phyloP scores from a whole-genome alignment of 2,113 vertebrate genomes.

The Hypomesus transpacificus region DNA sequence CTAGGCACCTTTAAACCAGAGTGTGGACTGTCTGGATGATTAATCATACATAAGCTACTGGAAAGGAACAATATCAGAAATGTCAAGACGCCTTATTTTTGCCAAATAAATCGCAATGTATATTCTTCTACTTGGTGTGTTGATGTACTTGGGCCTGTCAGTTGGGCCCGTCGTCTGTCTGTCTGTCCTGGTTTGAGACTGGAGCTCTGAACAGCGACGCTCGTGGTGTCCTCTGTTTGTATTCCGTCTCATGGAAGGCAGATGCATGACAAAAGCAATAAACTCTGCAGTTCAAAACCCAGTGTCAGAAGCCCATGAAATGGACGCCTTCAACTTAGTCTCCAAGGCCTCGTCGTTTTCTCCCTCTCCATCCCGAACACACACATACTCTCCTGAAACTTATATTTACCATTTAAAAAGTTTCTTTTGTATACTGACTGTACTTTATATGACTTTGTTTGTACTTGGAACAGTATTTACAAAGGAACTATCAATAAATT shows the following conservation, averaged over 20 bases:
- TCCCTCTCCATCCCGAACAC: background rate
- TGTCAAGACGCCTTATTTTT: slow-evolving; percentile 34
- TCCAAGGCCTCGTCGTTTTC: background rate
- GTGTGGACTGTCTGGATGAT: slow-evolving; percentile 28
- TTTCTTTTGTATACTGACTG: background rate
- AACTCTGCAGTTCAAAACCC: slow-evolving; percentile 53
- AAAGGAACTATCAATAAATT: slow-evolving; percentile 24
- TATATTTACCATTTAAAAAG: background rate
- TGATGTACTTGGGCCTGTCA: slow-evolving; percentile 29
- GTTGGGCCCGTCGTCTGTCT: slow-evolving; percentile 7
- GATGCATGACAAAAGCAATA: slow-evolving; percentile 52
- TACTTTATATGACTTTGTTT: background rate
- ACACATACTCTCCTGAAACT: background rate
- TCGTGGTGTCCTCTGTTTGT: slow-evolving; percentile 28
- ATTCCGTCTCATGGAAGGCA: slow-evolving; percentile 43
- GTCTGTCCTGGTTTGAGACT: slow-evolving; percentile 8
- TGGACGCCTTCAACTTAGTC: background rate
- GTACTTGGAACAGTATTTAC: background rate
- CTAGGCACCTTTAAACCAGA: slow-evolving; percentile 46
- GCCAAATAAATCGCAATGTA: slow-evolving; percentile 45
- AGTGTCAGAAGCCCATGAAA: background rate
- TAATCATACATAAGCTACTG: background rate
- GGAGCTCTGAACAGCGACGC: background rate
- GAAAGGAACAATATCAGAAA: slow-evolving; percentile 6
- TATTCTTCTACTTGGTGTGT: slow-evolving; percentile 21